A percentile compares a stretch with the other conserved stretches of the same genome.
Conservation (phyloP, 1,140 invertebrate species). For the Bombus confusus region DNA sequence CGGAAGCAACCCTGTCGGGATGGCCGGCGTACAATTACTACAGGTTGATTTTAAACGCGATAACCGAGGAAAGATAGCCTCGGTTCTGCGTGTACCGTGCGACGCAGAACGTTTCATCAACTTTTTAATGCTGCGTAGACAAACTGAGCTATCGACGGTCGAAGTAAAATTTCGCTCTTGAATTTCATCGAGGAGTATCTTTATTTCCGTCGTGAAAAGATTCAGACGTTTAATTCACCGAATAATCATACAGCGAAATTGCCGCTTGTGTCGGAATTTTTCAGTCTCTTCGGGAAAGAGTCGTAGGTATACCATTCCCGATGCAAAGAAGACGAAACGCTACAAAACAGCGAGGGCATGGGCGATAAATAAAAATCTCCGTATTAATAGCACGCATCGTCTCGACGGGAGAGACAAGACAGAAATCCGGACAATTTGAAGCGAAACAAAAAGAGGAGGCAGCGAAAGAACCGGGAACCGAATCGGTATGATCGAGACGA, state of each 20-base stretch:
- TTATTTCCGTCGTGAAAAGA: too few relatives aligned
- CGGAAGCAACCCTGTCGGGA: background rate
- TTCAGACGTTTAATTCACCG: too few relatives aligned
- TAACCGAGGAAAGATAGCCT: background rate
- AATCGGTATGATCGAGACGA: slow-evolving; percentile 10
- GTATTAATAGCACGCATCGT: slow-evolving; percentile 10
- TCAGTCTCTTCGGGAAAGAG: too few relatives aligned
- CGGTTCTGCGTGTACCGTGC: background rate
- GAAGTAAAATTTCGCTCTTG: too few relatives aligned
- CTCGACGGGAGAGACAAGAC: background rate
- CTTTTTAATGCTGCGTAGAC: background rate
- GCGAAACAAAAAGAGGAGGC: background rate
- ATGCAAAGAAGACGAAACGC: background rate
- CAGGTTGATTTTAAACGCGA: background rate
- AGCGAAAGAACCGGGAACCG: background rate
- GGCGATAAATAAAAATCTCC: slow-evolving; percentile 21
- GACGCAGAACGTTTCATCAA: background rate
- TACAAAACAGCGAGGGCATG: background rate
- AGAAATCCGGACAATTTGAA: slow-evolving; percentile 5
- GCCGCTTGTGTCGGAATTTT: too few relatives aligned
- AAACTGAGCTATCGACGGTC: too few relatives aligned
- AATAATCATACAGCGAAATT: too few relatives aligned
- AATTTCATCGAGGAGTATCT: too few relatives aligned
- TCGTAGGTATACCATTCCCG: too few relatives aligned
- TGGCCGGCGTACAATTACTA: slow-evolving; percentile 55